phyloP scores from a whole-genome alignment of 92 coral and sea anemone genomes.

The Ricordea florida region DNA sequence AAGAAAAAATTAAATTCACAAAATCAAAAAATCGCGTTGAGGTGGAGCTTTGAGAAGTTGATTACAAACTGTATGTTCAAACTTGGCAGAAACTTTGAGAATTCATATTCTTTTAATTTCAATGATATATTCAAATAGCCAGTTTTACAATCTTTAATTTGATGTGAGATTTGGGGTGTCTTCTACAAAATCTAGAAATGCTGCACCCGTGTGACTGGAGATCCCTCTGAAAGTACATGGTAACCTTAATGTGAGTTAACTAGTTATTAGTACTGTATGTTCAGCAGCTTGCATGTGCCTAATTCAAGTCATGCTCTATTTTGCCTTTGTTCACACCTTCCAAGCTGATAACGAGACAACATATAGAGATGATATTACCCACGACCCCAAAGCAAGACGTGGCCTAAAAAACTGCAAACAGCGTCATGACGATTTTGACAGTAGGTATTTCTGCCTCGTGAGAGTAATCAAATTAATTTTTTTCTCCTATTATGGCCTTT shows the following conservation, averaged over 20 bases:
- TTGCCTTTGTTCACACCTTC: no score
- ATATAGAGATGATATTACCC: no score
- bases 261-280: no score
- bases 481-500: no score
- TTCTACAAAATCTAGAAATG: not conserved
- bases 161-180: slow-evolving; percentile 1
- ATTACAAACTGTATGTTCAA: not conserved
- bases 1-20: not conserved
- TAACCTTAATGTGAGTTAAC: not conserved
- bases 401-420: no score
- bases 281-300: no score
- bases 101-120: not conserved
- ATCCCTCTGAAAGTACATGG: slow-evolving; percentile 3
- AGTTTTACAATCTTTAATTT: not conserved
- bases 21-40: not conserved
- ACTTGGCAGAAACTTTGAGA: not conserved
- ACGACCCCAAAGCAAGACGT: no score
- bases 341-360: no score
- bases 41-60: not conserved
- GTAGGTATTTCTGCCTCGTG: no score
- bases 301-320: no score
- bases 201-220: not conserved
- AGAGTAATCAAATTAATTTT: no score
- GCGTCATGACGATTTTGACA: no score
- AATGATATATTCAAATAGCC: slow-evolving; percentile 3